Evolutionary conservation across 2,888 invertebrate species (phyloP), one percentile per base, ranked within the genome.

Genomic region (Apoda limacodes): DNA sequence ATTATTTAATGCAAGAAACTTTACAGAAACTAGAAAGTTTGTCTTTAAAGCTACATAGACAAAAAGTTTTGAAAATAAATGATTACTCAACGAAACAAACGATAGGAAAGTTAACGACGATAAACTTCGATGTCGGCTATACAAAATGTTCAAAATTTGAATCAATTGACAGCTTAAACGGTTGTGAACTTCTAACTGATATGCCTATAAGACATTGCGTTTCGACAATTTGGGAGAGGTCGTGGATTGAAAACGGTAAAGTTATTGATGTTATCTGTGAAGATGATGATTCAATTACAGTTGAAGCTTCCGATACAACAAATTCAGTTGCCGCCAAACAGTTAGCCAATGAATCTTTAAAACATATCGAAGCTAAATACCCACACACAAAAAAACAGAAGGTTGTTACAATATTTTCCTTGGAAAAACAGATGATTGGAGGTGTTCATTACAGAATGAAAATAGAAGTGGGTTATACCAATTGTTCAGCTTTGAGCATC

Each of bases 361-460:
- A 64, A 49, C 63, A 71, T 22, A 68, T 80, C 15, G 80, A 80
- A 45, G 71, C 70, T 1, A 80, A 76, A 39, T 80, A 80, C 42
- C 72, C 74, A 2, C 56, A 68, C 37, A 62, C 69, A 5, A 54
- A 52, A 5, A 69, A 64, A 40, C 75, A 71, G 37, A 66, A 64
- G 48, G 50, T 80, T 4, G 60, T 74, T 2, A 55, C 70, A 37
- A 62, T 80, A 46, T 66, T 70, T 42, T 71, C 74, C 7, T 47
- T 76, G 15, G 68, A 76, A 23, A 75, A 69, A 39, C 75, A 76
- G 43, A 48, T 55, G n/a, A 51, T 75, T 2, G 75, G 76, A 9
- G 76, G 75, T 2, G 43, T 72, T 10, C 78, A 78, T 45, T 78
- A 72, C 34, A 60, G 65, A 43, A 53, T 80, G 56, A 76, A 78